Base-by-base conservation (phyloP, 2,888 invertebrate species). In the Argyra leucocephala region DNA sequence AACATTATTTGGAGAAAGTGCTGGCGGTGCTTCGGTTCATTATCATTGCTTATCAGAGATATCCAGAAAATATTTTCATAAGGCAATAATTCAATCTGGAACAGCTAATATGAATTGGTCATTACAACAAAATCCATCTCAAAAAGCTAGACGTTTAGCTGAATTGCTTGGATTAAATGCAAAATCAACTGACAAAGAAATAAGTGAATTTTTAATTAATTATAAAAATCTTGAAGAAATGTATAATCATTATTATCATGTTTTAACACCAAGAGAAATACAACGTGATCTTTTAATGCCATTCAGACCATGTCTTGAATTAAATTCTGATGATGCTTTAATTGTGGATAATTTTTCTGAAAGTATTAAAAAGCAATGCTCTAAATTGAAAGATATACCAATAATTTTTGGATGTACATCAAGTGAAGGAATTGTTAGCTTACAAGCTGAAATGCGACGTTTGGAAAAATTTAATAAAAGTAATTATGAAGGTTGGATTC, bases 341-440 rank as follows among this genome's bases (percentile, higher is more conserved):
- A 61, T 72, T 2, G 66, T 68, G 0, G 65, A 66, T 65, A 10
- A 61, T 72, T 70, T 85, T 73, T 64, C 84, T 71, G 66, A 81
- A 37, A 76, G 82, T 9, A 66, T 84, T 15, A 76, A 76, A 66
- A 71, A 72, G 63, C 78, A 78, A n/a, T n/a, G n/a, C n/a, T n/a
- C n/a, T n/a, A 74, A 70, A 36, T 79, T 78, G 23, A 75, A 81
- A 37, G 76, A 81, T 1, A 81, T 81, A 0, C 82, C 83, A 1
- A 74, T 80, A 0, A 78, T 83, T 9, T 74, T 81, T 37, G 83
- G 83, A 5, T 69, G 82, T 0, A 82, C 79, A 58, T 81, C 81
- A 0, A 81, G 81, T 0, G 83, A 83, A 75, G 83, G 82, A 0
- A 66, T 82, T 1, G 77, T 81, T 0, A 74, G 3, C 67, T 36